phyloP scores from a whole-genome alignment of 1,140 invertebrate species.

The Drosophila murphyi region DNA sequence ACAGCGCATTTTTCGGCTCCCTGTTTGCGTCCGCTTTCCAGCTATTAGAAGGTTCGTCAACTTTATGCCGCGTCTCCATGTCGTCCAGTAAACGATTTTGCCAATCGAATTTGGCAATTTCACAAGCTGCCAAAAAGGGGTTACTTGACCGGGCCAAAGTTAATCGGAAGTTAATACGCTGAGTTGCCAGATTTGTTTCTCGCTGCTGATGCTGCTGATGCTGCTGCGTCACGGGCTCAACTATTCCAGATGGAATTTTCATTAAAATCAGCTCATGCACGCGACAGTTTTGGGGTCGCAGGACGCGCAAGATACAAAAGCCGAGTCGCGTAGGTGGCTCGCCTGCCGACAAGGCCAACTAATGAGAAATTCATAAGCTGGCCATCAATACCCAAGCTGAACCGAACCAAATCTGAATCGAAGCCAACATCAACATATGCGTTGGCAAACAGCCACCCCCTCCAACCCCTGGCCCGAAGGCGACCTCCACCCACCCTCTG shows the following conservation, averaged over 20 bases:
- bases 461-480: conserved; percentile 2
- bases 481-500: conserved; percentile 15
- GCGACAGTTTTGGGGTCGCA: conserved; percentile 54
- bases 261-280: conserved; percentile 80
- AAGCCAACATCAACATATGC: conserved; percentile 44
- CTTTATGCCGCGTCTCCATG: conserved; percentile 12
- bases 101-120: conserved; percentile 79
- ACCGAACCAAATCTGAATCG: not conserved
- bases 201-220: not conserved
- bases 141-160: conserved; percentile 77
- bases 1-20: conserved; percentile 41
- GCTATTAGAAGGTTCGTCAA: conserved; percentile 66
- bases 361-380: conserved; percentile 82
- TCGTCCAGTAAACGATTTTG: conserved; percentile 75
- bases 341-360: conserved; percentile 46
- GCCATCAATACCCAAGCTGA: conserved; percentile 24
- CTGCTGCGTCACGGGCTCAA: conserved; percentile 67
- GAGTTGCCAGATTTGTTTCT: conserved; percentile 77
- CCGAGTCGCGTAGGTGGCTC: conserved; percentile 47
- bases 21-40: conserved; percentile 9
- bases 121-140: conserved; percentile 68
- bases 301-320: not conserved
- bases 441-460: conserved; percentile 21
- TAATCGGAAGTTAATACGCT: conserved; percentile 82
- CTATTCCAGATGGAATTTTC: conserved; percentile 82